phyloP scores from a whole-genome alignment of 2,888 invertebrate genomes.

The Coleophora deauratella region DNA sequence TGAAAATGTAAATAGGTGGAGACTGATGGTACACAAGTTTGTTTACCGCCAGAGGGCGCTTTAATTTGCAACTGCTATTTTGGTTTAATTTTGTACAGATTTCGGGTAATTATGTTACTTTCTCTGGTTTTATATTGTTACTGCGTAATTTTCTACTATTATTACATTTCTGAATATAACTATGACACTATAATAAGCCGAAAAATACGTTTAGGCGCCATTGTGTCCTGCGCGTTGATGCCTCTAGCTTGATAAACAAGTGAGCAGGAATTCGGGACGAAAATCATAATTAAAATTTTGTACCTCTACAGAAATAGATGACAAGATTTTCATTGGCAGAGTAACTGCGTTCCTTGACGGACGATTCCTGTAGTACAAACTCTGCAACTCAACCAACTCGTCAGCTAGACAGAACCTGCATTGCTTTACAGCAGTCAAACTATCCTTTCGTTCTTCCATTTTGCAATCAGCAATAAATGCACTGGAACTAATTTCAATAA shows the following conservation, averaged over 20 bases:
- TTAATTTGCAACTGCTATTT: too few relatives aligned
- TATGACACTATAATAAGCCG: too few relatives aligned
- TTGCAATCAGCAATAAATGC: constrained; percentile 21
- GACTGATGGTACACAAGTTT: neutral
- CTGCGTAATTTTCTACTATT: too few relatives aligned
- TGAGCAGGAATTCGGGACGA: too few relatives aligned
- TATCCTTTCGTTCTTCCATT: constrained; percentile 77
- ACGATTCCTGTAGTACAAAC: constrained; percentile 77
- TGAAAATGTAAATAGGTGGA: constrained; percentile 4
- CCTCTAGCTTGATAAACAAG: too few relatives aligned
- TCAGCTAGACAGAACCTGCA: constrained; percentile 82
- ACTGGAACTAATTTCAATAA: constrained; percentile 9
- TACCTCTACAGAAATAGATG: constrained; percentile 86
- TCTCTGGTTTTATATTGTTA: too few relatives aligned
- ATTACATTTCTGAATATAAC: too few relatives aligned
- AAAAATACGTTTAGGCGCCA: constrained; percentile 10
- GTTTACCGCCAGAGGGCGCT: constrained; percentile 14
- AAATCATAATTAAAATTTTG: too few relatives aligned
- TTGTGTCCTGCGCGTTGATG: constrained; percentile 5
- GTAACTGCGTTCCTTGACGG: constrained; percentile 76
- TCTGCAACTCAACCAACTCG: constrained; percentile 55
- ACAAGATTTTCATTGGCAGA: constrained; percentile 83
- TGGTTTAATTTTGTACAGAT: too few relatives aligned
- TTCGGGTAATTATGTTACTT: too few relatives aligned
- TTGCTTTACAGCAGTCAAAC: constrained; percentile 76